Evolutionary conservation across 2,797 vertebrate genomes (phyloP), one percentile per base, ranked within the genome.

Genomic region (Hyperoplus immaculatus): DNA sequence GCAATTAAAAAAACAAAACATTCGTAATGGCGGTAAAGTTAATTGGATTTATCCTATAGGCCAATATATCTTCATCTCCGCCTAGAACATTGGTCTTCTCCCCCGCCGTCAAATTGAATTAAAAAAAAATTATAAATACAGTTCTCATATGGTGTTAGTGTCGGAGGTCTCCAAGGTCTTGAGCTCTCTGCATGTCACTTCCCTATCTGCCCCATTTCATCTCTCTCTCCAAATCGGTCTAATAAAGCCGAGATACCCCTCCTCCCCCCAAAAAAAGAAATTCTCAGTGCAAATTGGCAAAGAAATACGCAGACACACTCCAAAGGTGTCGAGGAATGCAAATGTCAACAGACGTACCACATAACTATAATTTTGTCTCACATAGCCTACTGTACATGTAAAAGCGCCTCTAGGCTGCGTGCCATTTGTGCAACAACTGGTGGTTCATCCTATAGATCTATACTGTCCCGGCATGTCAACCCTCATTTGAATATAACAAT

Each of bases 341-440:
- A 67, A 78, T 72, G 63, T 62, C 75, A 54, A 57, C 67, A 53
- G 38, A 36, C 49, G 29, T 21, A 46, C 81, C 47, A 67, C 45
- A n/a, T 69, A 69, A 75, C 86, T 86, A 57, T 89, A 84, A 90
- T 92, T 93, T 77, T 18, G 67, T 46, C 57, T 72, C 50, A 74
- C 72, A 68, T 67, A 29, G n/a, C n/a, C n/a, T n/a, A n/a, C 3
- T 29, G 29, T 29, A 21, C 66, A 70, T 58, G 74, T 68, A 5
- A 38, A 74, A 64, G 60, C 4, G 72, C 86, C 85, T 64, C 10
- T 7, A 1, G 87, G 79, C 65, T 56, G 13, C 41, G 8, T n/a
- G 29, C 21, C 69, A 50, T 79, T 69, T 71, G 42, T 49, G 65
- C 54, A 62, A 65, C 58, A 15, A 39, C 61, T 62, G 42, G 61